phyloP scores from a whole-genome alignment of 2,113 vertebrate genomes.

The Blennius ocellaris region DNA sequence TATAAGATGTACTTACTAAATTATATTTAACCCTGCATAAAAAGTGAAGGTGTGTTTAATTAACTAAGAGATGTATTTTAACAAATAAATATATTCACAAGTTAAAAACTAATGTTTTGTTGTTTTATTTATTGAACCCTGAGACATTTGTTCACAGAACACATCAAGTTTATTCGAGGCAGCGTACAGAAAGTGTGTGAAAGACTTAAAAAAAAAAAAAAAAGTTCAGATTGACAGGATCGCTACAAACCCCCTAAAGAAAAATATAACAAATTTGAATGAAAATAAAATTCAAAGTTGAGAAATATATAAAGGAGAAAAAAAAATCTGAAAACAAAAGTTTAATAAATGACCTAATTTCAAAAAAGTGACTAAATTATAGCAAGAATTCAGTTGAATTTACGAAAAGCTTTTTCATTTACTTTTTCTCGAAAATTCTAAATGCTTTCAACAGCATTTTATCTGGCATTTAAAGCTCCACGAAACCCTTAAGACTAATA shows the following conservation, averaged over 20 bases:
- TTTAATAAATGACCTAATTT: neutral
- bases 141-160: conserved; percentile 56
- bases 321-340: neutral
- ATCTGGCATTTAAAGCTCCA: too few relatives aligned
- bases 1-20: conserved; percentile 38
- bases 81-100: conserved; percentile 68
- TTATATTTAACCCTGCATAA: conserved; percentile 23
- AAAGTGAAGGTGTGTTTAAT: conserved; percentile 5
- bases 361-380: too few relatives aligned
- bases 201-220: too few relatives aligned
- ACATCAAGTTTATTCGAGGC: neutral
- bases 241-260: neutral
- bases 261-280: too few relatives aligned
- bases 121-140: conserved; percentile 53
- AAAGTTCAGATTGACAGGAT: too few relatives aligned
- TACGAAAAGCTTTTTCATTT: too few relatives aligned
- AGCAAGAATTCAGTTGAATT: too few relatives aligned
- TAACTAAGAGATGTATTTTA: conserved; percentile 68
- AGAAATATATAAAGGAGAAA: too few relatives aligned
- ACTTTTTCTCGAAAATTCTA: too few relatives aligned
- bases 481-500: neutral
- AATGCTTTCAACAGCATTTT: neutral
- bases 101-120: conserved; percentile 11
- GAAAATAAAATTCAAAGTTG: too few relatives aligned
- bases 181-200: conserved; percentile 34